A percentile compares a stretch with the other conserved stretches of the same genome.
Evolutionary conservation across 2,888 invertebrate species (phyloP).

Genomic region (Harpagoxenus sublaevis): DNA sequence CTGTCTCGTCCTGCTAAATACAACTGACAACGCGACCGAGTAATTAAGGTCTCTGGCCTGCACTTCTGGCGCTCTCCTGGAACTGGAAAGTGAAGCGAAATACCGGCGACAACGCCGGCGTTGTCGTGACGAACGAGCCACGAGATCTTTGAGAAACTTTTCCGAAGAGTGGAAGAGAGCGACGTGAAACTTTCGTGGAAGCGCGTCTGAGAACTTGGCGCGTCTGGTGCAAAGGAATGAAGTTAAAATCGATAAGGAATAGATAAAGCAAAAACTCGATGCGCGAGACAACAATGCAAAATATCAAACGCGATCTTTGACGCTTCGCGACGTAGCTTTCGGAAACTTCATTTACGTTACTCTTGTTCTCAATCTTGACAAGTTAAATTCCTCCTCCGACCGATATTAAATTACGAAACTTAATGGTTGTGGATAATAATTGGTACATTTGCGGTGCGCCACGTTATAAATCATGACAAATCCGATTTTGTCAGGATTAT

Average conservation of each 20-base stretch:
- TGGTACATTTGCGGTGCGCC: neutral
- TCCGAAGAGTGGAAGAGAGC: neutral
- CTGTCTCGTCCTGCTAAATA: constrained; percentile 40
- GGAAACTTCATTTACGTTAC: constrained; percentile 4
- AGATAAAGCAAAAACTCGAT: constrained; percentile 27
- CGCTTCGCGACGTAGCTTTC: neutral
- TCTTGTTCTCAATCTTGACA: constrained; percentile 1
- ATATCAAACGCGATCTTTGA: constrained; percentile 8
- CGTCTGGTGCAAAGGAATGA: neutral
- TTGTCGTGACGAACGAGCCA: neutral
- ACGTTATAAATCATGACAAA: neutral
- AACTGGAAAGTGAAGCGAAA: constrained; percentile 27
- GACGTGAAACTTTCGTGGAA: constrained; percentile 31
- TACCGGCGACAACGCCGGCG: constrained; percentile 21
- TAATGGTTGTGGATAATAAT: neutral
- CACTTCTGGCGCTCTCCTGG: neutral
- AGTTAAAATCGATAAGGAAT: constrained; percentile 51
- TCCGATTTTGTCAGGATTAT: neutral
- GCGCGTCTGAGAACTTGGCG: constrained; percentile 44
- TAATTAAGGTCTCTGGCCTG: constrained; percentile 44
- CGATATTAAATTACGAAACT: constrained; percentile 26
- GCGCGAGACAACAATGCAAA: constrained; percentile 33
- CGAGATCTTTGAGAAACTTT: constrained; percentile 26
- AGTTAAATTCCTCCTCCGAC: neutral
- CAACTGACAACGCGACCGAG: constrained; percentile 48